Percentiles rank a stretch among this genome's conserved stretches.
Evolutionary conservation across 2,113 vertebrate genomes (phyloP).

Genomic region (Trochalopteron elliotii): DNA sequence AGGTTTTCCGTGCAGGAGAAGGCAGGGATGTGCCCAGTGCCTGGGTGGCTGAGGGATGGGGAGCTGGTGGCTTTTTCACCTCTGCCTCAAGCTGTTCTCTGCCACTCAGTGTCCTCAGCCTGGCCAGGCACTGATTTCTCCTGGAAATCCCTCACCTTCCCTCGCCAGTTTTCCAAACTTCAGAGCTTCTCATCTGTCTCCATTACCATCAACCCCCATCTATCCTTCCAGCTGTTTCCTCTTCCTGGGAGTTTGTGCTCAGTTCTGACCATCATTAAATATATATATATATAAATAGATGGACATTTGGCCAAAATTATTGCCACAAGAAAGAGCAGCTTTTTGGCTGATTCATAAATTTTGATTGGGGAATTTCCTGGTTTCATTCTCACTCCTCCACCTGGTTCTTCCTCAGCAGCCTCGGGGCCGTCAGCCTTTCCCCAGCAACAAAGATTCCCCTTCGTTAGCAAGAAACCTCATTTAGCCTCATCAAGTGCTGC

Average conservation of each 20-base stretch:
- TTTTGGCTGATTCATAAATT: neutral
- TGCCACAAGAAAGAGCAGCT: neutral
- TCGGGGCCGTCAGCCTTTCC: neutral
- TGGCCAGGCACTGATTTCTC: neutral
- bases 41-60: neutral
- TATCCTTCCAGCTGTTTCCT: neutral
- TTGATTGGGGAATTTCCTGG: neutral
- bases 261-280: neutral
- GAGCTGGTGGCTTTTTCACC: neutral
- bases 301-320: neutral
- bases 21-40: neutral
- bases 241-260: neutral
- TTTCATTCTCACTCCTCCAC: neutral
- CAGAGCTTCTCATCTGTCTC: neutral
- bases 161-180: neutral
- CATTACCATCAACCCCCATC: neutral
- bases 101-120: neutral
- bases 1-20: neutral
- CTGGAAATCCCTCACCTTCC: neutral
- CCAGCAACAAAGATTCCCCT: neutral
- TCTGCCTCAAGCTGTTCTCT: neutral
- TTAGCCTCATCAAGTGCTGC: neutral
- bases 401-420: neutral
- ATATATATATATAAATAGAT: neutral
- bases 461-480: neutral